Evolutionary conservation across 2,113 vertebrate species (phyloP).

Genomic region (Syrrhaptes paradoxus): DNA sequence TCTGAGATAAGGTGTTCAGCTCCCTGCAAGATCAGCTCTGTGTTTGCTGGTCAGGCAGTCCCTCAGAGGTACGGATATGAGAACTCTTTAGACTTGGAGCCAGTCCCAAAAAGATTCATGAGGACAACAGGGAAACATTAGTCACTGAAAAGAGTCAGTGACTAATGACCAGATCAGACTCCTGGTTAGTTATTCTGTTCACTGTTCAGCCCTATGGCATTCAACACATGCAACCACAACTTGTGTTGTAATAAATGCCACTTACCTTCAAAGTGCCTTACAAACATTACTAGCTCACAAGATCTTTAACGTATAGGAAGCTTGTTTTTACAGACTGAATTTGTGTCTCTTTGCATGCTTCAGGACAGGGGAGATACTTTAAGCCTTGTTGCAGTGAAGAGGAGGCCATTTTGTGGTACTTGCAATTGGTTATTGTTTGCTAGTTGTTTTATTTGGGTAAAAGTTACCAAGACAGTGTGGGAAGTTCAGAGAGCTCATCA

Average conservation of each 20-base stretch:
- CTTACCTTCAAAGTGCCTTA: not conserved
- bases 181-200: not conserved
- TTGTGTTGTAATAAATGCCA: not conserved
- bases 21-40: not conserved
- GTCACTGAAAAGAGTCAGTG: not conserved
- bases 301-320: not conserved
- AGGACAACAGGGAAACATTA: not conserved
- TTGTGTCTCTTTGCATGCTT: not conserved
- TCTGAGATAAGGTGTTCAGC: not conserved
- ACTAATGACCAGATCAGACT: not conserved
- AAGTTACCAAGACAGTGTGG: not conserved
- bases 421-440: not conserved
- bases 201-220: not conserved
- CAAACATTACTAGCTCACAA: not conserved
- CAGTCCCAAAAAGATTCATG: not conserved
- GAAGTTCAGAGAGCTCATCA: not conserved
- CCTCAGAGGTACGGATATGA: fast-evolving
- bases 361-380: not conserved
- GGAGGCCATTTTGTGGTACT: not conserved
- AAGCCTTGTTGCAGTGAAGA: not conserved
- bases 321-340: not conserved
- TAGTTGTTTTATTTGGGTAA: not conserved
- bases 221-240: not conserved
- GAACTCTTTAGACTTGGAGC: not conserved
- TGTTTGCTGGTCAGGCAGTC: not conserved